Evolutionary conservation across 2,888 invertebrate genomes (phyloP).

Genomic region (Tinea semifulvella): DNA sequence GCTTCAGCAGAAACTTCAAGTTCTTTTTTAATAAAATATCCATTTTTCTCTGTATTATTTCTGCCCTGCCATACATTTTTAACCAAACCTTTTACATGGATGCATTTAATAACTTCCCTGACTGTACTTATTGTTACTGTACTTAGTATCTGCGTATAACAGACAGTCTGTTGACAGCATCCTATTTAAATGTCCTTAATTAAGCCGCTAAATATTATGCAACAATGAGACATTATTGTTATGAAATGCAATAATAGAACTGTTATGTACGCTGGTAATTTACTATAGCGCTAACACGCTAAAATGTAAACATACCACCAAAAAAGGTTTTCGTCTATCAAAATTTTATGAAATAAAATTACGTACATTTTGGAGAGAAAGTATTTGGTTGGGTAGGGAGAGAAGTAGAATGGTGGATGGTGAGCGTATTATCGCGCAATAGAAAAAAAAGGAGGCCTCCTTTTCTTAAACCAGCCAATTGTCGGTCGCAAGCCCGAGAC

Average conservation of each 20-base stretch:
- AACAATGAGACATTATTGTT: background rate
- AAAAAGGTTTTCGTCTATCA: background rate
- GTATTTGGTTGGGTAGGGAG: too few relatives aligned
- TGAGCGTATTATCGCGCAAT: too few relatives aligned
- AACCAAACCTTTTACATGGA: background rate
- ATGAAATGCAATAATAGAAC: slow-evolving; percentile 2
- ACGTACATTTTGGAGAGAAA: too few relatives aligned
- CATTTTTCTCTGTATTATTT: background rate
- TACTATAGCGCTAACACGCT: background rate
- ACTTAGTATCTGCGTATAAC: background rate
- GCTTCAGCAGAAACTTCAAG: too few relatives aligned
- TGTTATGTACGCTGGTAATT: too few relatives aligned
- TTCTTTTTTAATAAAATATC: too few relatives aligned
- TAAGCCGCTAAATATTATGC: background rate
- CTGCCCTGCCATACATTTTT: background rate
- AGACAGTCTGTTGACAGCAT: slow-evolving; percentile 3
- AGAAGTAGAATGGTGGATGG: too few relatives aligned
- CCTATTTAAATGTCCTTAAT: slow-evolving; percentile 1
- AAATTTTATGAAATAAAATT: too few relatives aligned
- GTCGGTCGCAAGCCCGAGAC: too few relatives aligned
- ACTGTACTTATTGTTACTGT: background rate
- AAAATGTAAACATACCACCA: background rate
- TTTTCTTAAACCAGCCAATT: too few relatives aligned
- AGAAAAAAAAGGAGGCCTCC: too few relatives aligned
- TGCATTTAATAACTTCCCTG: background rate